Evolutionary conservation across 2,113 vertebrate species (phyloP), one percentile per base, ranked within the genome.

Genomic region (Phasianus colchicus): DNA sequence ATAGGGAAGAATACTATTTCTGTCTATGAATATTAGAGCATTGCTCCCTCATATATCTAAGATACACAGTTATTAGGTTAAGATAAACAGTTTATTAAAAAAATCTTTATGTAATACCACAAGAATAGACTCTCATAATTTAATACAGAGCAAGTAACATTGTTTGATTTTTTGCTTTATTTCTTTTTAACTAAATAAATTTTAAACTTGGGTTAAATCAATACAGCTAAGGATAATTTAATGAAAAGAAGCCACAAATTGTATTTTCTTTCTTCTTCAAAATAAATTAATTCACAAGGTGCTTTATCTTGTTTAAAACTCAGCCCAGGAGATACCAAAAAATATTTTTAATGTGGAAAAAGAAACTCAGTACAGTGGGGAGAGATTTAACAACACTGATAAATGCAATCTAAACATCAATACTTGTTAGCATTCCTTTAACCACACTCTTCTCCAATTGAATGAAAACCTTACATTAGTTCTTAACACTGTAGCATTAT

Each of bases 361-460:
- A 98, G 97, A 98, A 98, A 98, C 95, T 97, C 90, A 52, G 88
- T 97, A 95, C 94, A 94, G 83, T 70, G 95, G 64, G 92, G 89
- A 96, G 93, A 92, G 97, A 96, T 98, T 98, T 97, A 98, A 98
- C 96, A 98, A 96, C 97, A 98, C 85, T 98, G 97, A 98, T 98
- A 98, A 98, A 98, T 98, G 98, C 98, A 98, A 98, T 98, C 90
- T 97, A 97, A 97, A 98, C 96, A 96, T 98, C 98, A 94, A 98
- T 99, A 98, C 96, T 97, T 94, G 96, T 98, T 99, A 98, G 98
- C 98, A 98, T 98, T 97, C 96, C 96, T 98, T 98, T 98, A 98
- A 98, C 97, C 55, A 93, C 94, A 88, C 91, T 96, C 95, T 95
- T 96, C 97, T 98, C 95, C 97, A 89, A 94, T 97, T 98, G 98